Evolutionary conservation across 2,888 invertebrate genomes (phyloP).

Genomic region (Brachylomia viminalis): DNA sequence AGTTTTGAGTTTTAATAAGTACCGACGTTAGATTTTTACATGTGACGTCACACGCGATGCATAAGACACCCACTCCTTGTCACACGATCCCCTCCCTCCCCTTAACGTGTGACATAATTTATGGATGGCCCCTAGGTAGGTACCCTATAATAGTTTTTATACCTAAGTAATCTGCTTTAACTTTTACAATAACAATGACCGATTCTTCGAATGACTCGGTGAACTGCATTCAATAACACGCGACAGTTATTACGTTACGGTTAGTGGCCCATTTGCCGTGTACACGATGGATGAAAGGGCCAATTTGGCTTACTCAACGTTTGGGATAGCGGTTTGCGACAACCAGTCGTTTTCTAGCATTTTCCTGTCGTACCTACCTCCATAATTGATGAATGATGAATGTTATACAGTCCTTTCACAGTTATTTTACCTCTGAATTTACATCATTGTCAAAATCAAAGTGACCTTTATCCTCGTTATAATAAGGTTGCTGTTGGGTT

Average conservation of each 20-base stretch:
- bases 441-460: too few species aligned
- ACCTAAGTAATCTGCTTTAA: constrained; percentile 26
- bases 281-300: constrained; percentile 17
- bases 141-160: constrained; percentile 24
- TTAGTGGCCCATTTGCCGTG: constrained; percentile 12
- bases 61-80: too few species aligned
- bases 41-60: too few species aligned
- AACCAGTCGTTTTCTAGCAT: background rate
- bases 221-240: constrained; percentile 42
- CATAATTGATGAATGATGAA: background rate
- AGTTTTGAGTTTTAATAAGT: background rate
- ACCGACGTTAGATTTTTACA: background rate
- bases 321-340: background rate
- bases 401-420: too few species aligned
- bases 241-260: constrained; percentile 33
- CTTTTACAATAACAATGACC: constrained; percentile 44
- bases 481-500: too few species aligned
- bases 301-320: background rate
- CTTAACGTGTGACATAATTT: background rate
- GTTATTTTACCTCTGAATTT: too few species aligned
- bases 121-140: background rate
- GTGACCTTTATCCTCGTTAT: too few species aligned
- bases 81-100: too few species aligned
- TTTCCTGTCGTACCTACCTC: background rate
- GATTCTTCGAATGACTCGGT: constrained; percentile 38